phyloP scores from a whole-genome alignment of 2,888 invertebrate genomes.

The Morpho helenor region DNA sequence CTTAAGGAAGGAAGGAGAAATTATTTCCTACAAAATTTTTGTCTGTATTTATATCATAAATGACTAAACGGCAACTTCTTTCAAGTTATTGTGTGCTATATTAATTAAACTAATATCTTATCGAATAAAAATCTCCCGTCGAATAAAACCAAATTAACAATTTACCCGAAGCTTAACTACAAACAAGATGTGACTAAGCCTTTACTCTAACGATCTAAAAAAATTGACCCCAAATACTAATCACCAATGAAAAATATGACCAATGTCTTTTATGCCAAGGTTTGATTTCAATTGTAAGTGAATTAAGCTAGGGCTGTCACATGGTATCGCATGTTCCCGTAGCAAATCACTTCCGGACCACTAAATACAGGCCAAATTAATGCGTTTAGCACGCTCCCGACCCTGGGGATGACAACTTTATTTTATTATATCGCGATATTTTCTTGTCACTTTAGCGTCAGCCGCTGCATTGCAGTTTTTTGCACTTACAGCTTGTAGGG shows the following conservation, averaged over 20 bases:
- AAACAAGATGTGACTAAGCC: conserved; percentile 28
- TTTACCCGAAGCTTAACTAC: conserved; percentile 18
- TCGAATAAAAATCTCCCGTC: conserved; percentile 1
- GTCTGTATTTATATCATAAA: too few relatives aligned
- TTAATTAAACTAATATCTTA: neutral
- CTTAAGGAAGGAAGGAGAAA: too few relatives aligned
- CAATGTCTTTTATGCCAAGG: conserved; percentile 34
- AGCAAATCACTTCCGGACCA: conserved; percentile 79
- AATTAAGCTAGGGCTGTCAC: conserved; percentile 41
- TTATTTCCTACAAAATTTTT: too few relatives aligned
- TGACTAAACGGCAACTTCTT: too few relatives aligned
- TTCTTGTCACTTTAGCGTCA: conserved; percentile 71
- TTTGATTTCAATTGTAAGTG: conserved; percentile 43
- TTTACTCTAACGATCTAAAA: conserved; percentile 46
- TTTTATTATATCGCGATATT: conserved; percentile 74
- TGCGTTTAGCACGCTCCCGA: conserved; percentile 77
- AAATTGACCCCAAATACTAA: conserved; percentile 51
- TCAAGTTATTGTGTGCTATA: too few relatives aligned
- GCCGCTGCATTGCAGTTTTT: conserved; percentile 36
- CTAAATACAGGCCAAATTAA: conserved; percentile 79
- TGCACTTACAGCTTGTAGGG: conserved; percentile 1
- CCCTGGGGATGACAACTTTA: conserved; percentile 77
- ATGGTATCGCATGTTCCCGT: conserved; percentile 75
- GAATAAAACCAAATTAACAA: conserved; percentile 15
- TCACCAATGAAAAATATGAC: conserved; percentile 37